phyloP scores from a whole-genome alignment of 2,888 invertebrate species.

The Drosophila longiperda region DNA sequence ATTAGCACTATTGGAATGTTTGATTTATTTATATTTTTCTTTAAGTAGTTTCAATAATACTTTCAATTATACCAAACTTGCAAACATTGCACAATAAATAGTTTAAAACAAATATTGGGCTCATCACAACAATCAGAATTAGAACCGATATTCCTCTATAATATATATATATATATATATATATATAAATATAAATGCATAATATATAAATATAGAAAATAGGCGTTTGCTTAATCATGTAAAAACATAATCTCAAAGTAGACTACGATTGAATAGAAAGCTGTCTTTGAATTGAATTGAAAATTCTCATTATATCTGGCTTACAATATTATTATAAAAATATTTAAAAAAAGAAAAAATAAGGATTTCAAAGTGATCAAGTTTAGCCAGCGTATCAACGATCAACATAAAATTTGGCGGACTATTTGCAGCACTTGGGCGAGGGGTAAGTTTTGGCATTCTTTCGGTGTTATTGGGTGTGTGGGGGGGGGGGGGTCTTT shows the following conservation, averaged over 20 bases:
- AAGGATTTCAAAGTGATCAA: neutral
- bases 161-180: too few relatives aligned
- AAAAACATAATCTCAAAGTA: neutral
- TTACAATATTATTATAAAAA: too few relatives aligned
- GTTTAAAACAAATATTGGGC: neutral
- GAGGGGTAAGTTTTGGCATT: neutral
- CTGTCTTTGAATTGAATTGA: neutral
- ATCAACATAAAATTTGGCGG: conserved; percentile 1
- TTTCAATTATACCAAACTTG: too few relatives aligned
- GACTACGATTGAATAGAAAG: neutral
- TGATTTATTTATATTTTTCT: neutral
- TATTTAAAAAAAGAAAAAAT: too few relatives aligned
- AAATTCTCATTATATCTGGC: neutral
- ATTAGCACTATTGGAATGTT: neutral
- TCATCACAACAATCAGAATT: neutral
- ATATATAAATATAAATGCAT: too few relatives aligned
- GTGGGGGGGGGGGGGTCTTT: conserved; percentile 4
- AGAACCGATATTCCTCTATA: neutral
- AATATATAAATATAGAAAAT: too few relatives aligned
- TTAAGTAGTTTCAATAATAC: neutral
- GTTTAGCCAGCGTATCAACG: neutral
- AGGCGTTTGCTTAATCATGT: neutral
- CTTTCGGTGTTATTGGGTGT: neutral
- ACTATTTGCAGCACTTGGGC: neutral
- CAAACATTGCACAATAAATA: too few relatives aligned